Conservation (phyloP, 92 coral and sea anemone genomes). For the Plumapathes pennacea region DNA sequence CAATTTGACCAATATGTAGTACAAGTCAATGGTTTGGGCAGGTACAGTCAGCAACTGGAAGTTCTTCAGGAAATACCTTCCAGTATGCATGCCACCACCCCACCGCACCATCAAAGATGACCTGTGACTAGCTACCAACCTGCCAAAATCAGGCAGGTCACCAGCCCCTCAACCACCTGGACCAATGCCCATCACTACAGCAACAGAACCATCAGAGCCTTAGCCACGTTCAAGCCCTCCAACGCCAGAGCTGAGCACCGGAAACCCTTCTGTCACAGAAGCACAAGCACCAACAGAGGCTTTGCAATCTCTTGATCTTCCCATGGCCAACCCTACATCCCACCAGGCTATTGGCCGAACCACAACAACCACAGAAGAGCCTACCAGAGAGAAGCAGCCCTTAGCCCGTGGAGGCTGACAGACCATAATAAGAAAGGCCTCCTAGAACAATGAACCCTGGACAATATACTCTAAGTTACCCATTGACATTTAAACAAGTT, state of each 20-base stretch:
- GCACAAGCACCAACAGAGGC: background rate
- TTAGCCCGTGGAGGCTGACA: conserved; percentile 16
- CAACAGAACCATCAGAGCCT: background rate
- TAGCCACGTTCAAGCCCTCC: conserved; percentile 4
- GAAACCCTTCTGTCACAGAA: background rate
- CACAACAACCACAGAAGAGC: background rate
- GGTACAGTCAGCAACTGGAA: conserved; percentile 38
- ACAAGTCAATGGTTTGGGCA: conserved; percentile 42
- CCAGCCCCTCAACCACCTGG: background rate
- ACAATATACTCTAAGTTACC: background rate
- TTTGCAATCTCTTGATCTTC: background rate
- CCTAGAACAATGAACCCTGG: conserved; percentile 9
- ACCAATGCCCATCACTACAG: background rate
- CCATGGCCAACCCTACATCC: background rate
- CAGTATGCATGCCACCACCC: conserved; percentile 25
- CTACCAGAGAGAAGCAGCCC: conserved; percentile 7
- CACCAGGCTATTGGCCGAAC: background rate
- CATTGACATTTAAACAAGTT: background rate
- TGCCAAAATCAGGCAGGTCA: background rate
- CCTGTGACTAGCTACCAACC: conserved; percentile 16
- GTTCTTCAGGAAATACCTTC: conserved; percentile 29
- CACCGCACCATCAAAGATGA: conserved; percentile 36
- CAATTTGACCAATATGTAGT: conserved; percentile 49
- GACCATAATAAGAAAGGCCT: conserved; percentile 21
- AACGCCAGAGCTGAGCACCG: background rate